Evolutionary conservation across 2,888 invertebrate species (phyloP), one percentile per base, ranked within the genome.

Genomic region (Spilarctia lutea): DNA sequence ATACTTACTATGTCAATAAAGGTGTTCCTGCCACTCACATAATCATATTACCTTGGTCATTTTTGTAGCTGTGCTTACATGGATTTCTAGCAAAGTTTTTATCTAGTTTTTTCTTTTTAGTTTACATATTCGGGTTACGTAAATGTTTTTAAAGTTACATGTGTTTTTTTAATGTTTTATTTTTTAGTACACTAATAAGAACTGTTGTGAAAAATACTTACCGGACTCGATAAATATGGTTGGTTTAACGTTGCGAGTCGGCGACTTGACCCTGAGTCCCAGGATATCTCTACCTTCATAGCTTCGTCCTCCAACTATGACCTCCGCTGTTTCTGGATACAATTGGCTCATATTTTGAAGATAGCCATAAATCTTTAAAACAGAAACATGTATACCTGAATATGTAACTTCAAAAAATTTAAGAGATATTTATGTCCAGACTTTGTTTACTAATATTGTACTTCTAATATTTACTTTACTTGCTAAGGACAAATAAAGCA

Each of bases 181-280:
- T 60, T 30, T 27, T 4, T 2, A 27, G 2, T 16, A 6, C 16
- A 18, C 4, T 63, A 18, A 30, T 2, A 60, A 30, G 0, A 60
- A 30, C 16, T 60, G 16, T 60, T 7, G 3, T 11, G 13, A 4
- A n/a, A 42, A 39, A 45, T 72, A 65, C 76, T 79, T 88, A 92
- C 97, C 97, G 74, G 96, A 96, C 86, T 97, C 97, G 75, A 97
- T 92, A 79, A 97, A 96, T 74, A 97, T 93, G 0, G 92, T 96
- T 20, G 96, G 96, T 81, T 96, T 84, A n/a, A 92, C 92, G 63
- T 91, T 74, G 83, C 81, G 79, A 0, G 83, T 79, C 0, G 90
- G 92, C 0, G 87, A 96, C 87, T 86, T 96, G 80, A 91, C 97
- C 91, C 84, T 96, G 0, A 97, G 89, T 0, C 97, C 97, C 65